phyloP scores from a whole-genome alignment of 2,888 invertebrate species.

The Clepsis dumicolana region DNA sequence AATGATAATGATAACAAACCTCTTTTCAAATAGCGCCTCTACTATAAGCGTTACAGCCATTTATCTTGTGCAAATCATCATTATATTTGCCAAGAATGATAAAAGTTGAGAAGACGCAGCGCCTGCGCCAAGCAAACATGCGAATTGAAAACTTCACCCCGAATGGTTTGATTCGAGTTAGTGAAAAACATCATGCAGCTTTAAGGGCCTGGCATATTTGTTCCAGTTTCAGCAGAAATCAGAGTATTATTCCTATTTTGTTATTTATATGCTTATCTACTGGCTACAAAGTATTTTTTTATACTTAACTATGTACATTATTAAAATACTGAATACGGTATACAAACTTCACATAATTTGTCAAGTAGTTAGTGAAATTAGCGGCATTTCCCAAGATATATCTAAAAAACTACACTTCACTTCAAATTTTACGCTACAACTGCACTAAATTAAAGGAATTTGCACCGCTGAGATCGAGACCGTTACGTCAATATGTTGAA shows the following conservation, averaged over 20 bases:
- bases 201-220: too few species aligned
- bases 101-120: slow-evolving; percentile 23
- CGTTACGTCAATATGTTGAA: slow-evolving; percentile 23
- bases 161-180: not conserved
- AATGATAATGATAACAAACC: slow-evolving; percentile 35
- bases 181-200: not conserved
- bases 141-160: slow-evolving; percentile 10
- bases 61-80: slow-evolving; percentile 32
- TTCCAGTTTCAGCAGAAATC: not conserved
- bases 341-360: too few species aligned
- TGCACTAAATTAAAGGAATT: slow-evolving; percentile 32
- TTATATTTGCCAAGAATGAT: slow-evolving; percentile 33
- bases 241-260: not conserved
- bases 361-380: not conserved
- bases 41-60: slow-evolving; percentile 13
- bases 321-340: too few species aligned
- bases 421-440: slow-evolving; percentile 1
- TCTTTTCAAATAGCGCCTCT: slow-evolving; percentile 14
- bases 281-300: too few species aligned
- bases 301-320: too few species aligned
- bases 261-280: too few species aligned
- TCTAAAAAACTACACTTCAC: not conserved
- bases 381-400: not conserved
- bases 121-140: slow-evolving; percentile 30
- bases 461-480: slow-evolving; percentile 2